Percentiles rank a stretch among this genome's conserved stretches.
phyloP scores from a whole-genome alignment of 92 coral and sea anemone species.

The Palythoa caribaeorum region DNA sequence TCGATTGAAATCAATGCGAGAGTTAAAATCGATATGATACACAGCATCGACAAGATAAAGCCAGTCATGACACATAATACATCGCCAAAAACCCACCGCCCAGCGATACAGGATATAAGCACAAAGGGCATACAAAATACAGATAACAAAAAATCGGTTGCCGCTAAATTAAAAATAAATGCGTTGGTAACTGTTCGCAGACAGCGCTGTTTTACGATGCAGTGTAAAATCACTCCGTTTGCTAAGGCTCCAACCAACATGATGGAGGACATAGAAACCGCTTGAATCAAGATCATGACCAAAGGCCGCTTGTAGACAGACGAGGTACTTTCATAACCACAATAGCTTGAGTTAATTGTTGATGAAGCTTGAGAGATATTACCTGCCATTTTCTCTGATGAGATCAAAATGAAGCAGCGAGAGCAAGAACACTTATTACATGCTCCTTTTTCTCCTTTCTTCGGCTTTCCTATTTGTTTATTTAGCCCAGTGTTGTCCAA shows the following conservation, averaged over 20 bases:
- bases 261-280: constrained; percentile 58
- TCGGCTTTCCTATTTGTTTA: not conserved
- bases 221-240: constrained; percentile 82
- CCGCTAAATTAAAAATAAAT: constrained; percentile 84
- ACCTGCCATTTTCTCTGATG: not conserved
- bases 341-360: constrained; percentile 15
- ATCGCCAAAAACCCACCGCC: constrained; percentile 81
- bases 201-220: constrained; percentile 74
- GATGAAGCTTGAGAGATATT: not conserved
- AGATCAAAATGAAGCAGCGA: not conserved
- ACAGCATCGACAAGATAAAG: constrained; percentile 75
- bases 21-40: constrained; percentile 84
- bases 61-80: constrained; percentile 73
- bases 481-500: not conserved
- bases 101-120: constrained; percentile 71
- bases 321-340: not conserved
- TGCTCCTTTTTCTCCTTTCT: not conserved
- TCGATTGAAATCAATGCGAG: constrained; percentile 80
- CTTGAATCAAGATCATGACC: constrained; percentile 64
- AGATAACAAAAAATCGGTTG: constrained; percentile 81
- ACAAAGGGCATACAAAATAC: constrained; percentile 87
- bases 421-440: not conserved
- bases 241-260: constrained; percentile 78
- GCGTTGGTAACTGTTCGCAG: constrained; percentile 79
- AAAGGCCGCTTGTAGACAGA: constrained; percentile 28